A percentile compares a stretch with the other conserved stretches of the same genome.
Evolutionary conservation across 30 jellyfish, hydroid and myxozoan species (phyloP).

Genomic region (Aurelia aurita): DNA sequence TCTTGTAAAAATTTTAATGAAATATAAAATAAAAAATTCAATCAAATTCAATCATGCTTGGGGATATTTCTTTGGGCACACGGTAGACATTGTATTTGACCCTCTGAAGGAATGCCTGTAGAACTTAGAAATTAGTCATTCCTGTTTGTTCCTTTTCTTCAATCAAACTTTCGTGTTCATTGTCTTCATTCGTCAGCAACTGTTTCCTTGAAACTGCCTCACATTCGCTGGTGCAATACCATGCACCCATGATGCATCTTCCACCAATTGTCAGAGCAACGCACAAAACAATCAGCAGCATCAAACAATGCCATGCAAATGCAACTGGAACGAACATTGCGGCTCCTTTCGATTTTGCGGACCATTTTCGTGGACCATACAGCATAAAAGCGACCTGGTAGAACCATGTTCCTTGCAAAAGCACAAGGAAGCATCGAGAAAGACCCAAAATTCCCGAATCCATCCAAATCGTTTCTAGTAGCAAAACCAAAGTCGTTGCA

Average conservation of each 20-base stretch:
- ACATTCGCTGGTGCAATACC: conserved; percentile 29
- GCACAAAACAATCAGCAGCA: background rate
- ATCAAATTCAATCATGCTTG: too few relatives aligned
- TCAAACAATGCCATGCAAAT: conserved; percentile 73
- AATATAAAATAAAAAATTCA: too few relatives aligned
- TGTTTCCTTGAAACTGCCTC: conserved; percentile 30
- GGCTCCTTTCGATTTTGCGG: conserved; percentile 52
- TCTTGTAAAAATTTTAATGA: too few relatives aligned
- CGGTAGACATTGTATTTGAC: too few relatives aligned
- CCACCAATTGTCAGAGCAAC: background rate
- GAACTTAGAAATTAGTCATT: too few relatives aligned
- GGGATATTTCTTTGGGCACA: too few relatives aligned
- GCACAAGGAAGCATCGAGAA: conserved; percentile 50
- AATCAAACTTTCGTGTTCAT: too few relatives aligned
- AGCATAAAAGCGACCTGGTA: conserved; percentile 66
- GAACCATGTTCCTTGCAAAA: conserved; percentile 77
- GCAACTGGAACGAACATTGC: conserved; percentile 70
- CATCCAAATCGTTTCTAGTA: conserved; percentile 34
- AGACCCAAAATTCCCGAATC: conserved; percentile 38
- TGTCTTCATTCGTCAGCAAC: conserved; percentile 26
- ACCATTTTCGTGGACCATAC: conserved; percentile 61
- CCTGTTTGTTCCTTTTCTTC: too few relatives aligned
- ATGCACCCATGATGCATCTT: conserved; percentile 6
- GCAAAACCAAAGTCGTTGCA: conserved; percentile 24
- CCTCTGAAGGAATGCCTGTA: too few relatives aligned